phyloP scores from a whole-genome alignment of 2,888 invertebrate genomes.

The Drosophila anceps region DNA sequence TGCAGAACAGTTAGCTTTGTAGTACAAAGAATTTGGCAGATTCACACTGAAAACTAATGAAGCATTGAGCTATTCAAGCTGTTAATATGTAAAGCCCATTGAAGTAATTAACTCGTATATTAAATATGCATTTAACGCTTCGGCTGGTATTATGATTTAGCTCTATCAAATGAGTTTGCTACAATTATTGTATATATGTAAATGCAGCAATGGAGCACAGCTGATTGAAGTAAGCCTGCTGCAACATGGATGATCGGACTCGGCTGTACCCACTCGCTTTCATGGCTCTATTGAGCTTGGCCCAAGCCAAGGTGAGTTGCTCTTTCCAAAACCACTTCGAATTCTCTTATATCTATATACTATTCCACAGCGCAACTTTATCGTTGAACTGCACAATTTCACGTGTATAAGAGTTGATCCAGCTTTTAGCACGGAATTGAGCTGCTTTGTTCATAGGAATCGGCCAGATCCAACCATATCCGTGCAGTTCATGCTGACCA shows the following conservation, averaged over 20 bases:
- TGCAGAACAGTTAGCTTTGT: too few species aligned
- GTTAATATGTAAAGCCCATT: too few species aligned
- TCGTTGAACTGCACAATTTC: conserved; percentile 20
- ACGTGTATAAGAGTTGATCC: conserved; percentile 12
- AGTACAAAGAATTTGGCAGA: too few species aligned
- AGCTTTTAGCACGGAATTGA: background rate
- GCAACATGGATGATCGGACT: conserved; percentile 18
- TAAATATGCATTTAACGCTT: too few species aligned
- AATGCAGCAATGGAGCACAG: too few species aligned
- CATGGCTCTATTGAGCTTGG: background rate
- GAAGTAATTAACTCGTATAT: too few species aligned
- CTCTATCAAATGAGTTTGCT: too few species aligned
- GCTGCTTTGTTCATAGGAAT: conserved; percentile 19
- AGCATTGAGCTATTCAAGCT: too few species aligned
- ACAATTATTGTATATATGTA: too few species aligned
- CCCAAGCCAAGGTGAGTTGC: conserved; percentile 4
- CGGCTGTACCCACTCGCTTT: background rate
- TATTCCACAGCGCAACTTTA: conserved; percentile 7
- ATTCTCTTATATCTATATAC: background rate
- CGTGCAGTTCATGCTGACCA: conserved; percentile 19
- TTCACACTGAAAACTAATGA: too few species aligned
- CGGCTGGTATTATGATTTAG: too few species aligned
- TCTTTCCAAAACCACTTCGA: too few species aligned
- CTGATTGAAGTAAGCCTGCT: background rate
- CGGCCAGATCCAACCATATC: background rate